Evolutionary conservation across 2,888 invertebrate species (phyloP).

Genomic region (Choreutis nemorana): DNA sequence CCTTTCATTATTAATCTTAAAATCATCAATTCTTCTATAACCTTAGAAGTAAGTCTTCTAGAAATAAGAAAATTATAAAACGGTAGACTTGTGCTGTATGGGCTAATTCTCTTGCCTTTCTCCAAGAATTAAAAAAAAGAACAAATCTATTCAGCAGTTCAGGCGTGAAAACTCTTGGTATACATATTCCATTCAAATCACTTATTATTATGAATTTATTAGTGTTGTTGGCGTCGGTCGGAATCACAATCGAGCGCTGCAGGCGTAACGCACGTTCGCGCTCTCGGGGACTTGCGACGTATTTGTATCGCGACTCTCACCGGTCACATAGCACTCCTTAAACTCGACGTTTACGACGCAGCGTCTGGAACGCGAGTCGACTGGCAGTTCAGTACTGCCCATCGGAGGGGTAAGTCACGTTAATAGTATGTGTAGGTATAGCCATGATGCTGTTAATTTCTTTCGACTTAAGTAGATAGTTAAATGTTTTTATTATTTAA

Average conservation of each 20-base stretch:
- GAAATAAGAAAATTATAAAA: too few species aligned
- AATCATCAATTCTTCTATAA: too few species aligned
- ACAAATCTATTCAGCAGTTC: too few species aligned
- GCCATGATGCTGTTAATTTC: constrained; percentile 6
- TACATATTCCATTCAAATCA: too few species aligned
- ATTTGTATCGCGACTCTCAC: constrained; percentile 84
- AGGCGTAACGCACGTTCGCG: constrained; percentile 82
- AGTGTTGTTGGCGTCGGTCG: constrained; percentile 17
- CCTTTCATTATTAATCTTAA: too few species aligned
- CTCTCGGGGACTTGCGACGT: constrained; percentile 71
- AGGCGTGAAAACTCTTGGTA: too few species aligned
- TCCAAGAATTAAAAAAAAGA: too few species aligned
- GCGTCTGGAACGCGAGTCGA: constrained; percentile 79
- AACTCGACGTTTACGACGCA: constrained; percentile 75
- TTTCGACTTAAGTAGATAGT: constrained; percentile 6
- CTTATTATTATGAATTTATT: not conserved
- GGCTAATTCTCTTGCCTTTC: too few species aligned
- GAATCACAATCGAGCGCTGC: constrained; percentile 63
- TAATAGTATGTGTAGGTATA: constrained; percentile 6
- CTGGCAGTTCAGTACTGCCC: constrained; percentile 82
- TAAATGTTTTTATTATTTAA: too few species aligned
- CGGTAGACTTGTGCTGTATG: too few species aligned
- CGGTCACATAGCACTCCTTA: constrained; percentile 86
- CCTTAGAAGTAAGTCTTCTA: too few species aligned
- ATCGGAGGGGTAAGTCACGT: constrained; percentile 70